phyloP scores from a whole-genome alignment of 2,113 vertebrate genomes.

The Addax nasomaculatus region DNA sequence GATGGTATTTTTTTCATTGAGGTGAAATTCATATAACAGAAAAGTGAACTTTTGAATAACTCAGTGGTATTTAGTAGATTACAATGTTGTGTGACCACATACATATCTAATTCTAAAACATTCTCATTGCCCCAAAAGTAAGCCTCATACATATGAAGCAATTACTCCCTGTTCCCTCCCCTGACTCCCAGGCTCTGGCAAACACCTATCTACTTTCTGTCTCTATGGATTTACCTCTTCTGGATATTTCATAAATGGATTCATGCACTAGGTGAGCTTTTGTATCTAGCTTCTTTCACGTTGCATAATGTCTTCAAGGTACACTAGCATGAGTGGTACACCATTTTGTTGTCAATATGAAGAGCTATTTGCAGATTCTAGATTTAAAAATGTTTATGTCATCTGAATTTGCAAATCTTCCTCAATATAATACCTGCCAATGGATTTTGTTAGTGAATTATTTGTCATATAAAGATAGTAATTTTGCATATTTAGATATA shows the following conservation, averaged over 20 bases:
- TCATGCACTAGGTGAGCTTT: not conserved
- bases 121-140: not conserved
- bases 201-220: not conserved
- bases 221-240: not conserved
- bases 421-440: not conserved
- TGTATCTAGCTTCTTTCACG: not conserved
- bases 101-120: not conserved
- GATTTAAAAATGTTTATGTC: not conserved
- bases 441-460: slow-evolving; percentile 12
- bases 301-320: slow-evolving; percentile 6
- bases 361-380: not conserved
- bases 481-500: not conserved
- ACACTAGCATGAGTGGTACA: not conserved
- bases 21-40: not conserved
- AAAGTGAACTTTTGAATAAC: not conserved
- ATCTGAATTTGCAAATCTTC: not conserved
- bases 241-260: slow-evolving; percentile 7
- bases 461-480: not conserved
- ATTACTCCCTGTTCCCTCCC: not conserved
- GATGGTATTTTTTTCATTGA: not conserved
- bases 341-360: slow-evolving; percentile 5
- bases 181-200: not conserved
- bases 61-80: not conserved
- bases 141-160: not conserved
- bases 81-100: not conserved